Conservation (phyloP, 2,888 invertebrate genomes). For the Gastracanthus pulcherrimus region DNA sequence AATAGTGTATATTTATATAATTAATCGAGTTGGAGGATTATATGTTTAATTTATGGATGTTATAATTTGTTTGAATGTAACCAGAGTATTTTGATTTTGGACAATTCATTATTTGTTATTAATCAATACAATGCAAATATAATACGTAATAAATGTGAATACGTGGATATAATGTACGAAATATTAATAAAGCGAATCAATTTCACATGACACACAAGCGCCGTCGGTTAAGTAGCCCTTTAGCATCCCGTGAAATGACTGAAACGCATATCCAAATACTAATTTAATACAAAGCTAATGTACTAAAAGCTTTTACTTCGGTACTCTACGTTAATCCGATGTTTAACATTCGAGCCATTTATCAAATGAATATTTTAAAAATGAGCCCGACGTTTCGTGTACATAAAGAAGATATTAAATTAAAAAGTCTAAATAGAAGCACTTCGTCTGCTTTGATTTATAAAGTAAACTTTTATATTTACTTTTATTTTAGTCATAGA, state of each 20-base stretch:
- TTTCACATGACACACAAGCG: neutral
- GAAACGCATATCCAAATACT: slow-evolving; percentile 9
- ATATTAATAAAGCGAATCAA: slow-evolving; percentile 16
- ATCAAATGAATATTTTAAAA: neutral
- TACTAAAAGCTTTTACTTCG: slow-evolving; percentile 27
- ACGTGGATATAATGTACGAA: neutral
- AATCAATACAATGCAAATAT: too few relatives aligned
- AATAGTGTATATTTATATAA: too few relatives aligned
- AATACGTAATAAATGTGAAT: too few relatives aligned
- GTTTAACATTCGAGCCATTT: slow-evolving; percentile 19
- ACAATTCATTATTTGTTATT: too few relatives aligned
- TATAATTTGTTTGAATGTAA: too few relatives aligned
- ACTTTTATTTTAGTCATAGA: too few relatives aligned
- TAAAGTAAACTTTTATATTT: too few relatives aligned
- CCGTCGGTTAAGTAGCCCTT: slow-evolving; percentile 21
- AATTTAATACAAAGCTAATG: slow-evolving; percentile 33
- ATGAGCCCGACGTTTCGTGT: neutral
- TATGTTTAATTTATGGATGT: too few relatives aligned
- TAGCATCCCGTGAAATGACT: neutral
- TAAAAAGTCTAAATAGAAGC: too few relatives aligned
- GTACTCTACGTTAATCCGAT: slow-evolving; percentile 19
- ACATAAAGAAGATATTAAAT: neutral
- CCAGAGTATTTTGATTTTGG: too few relatives aligned
- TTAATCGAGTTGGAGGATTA: too few relatives aligned
- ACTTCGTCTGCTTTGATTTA: too few relatives aligned